Evolutionary conservation across 1,140 invertebrate species (phyloP), one percentile per base, ranked within the genome.

Genomic region (Metopolophium dirhodum): DNA sequence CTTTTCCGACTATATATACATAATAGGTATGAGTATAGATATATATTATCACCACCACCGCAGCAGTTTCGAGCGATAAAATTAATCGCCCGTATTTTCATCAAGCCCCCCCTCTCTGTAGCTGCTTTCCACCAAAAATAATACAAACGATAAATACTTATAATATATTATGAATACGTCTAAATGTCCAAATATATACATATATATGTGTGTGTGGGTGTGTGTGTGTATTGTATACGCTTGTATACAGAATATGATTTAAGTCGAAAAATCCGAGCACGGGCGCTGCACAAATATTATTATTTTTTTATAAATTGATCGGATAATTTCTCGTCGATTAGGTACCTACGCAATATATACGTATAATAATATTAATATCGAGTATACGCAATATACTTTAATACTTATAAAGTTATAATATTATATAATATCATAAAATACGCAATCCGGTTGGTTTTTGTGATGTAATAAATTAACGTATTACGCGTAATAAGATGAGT

Each of bases 111-210:
- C 51, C 22, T 9, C 45, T 8, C 7, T 47, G 14, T 51, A 51
- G 1, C 49, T 51, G 49, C 49, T 77, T 68, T n/a, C 6, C 30
- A 4, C 61, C 30, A 77, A 77, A 77, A n/a, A 77, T 77, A 77
- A 77, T 77, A 77, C n/a, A 77, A 77, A 77, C n/a, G 61, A 77
- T 77, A 77, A n/a, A 77, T 77, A 77, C 61, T 77, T 77, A 77
- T 18, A 68, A 68, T 68, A 68, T 77, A 77, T 77, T 77, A n/a
- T 77, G 61, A 77, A 77, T 77, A 77, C 61, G 30, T 77, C n/a
- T n/a, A n/a, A 77, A 77, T n/a, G 30, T 77, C 30, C 30, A 61
- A 61, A n/a, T 68, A n/a, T 14, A 68, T 68, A 68, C 30, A 68
- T 22, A 22, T 54, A 22, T 54, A 54, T 54, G 7, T 54, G 4